Conservation (phyloP, 2,113 vertebrate genomes). For the Cyanoramphus novaezelandiae region DNA sequence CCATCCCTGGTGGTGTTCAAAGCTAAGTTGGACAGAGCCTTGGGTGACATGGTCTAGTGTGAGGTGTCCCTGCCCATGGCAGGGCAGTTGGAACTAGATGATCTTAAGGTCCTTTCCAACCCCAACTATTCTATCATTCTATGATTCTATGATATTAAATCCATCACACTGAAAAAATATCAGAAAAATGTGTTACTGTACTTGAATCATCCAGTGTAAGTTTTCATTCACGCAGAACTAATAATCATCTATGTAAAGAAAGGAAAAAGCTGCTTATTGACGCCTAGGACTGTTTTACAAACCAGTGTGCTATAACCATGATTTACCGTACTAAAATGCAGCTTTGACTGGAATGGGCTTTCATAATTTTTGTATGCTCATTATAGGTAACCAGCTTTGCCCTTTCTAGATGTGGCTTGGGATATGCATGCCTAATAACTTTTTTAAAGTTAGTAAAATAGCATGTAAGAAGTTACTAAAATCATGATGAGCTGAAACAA, state of each 20-base stretch:
- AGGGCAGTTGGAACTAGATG: too few relatives aligned
- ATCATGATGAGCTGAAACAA: background rate
- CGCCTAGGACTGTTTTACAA: background rate
- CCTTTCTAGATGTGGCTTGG: background rate
- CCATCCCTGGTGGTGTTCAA: too few relatives aligned
- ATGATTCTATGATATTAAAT: background rate
- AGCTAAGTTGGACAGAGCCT: too few relatives aligned
- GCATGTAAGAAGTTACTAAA: background rate
- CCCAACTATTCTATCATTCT: too few relatives aligned
- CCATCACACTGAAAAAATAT: background rate
- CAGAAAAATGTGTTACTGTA: background rate
- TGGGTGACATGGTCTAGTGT: too few relatives aligned
- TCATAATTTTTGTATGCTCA: background rate
- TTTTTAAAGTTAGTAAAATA: background rate
- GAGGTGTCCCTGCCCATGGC: too few relatives aligned
- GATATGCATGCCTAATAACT: background rate
- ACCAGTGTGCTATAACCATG: background rate
- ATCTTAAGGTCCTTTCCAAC: too few relatives aligned
- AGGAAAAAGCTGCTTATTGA: background rate
- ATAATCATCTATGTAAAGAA: background rate
- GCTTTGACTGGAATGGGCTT: background rate
- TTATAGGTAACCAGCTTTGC: background rate
- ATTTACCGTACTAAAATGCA: background rate
- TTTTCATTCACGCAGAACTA: background rate
- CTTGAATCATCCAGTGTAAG: background rate